Percentiles rank a stretch among this genome's conserved stretches.
Evolutionary conservation across 2,113 vertebrate genomes (phyloP).

Genomic region (Falcunculus frontatus): DNA sequence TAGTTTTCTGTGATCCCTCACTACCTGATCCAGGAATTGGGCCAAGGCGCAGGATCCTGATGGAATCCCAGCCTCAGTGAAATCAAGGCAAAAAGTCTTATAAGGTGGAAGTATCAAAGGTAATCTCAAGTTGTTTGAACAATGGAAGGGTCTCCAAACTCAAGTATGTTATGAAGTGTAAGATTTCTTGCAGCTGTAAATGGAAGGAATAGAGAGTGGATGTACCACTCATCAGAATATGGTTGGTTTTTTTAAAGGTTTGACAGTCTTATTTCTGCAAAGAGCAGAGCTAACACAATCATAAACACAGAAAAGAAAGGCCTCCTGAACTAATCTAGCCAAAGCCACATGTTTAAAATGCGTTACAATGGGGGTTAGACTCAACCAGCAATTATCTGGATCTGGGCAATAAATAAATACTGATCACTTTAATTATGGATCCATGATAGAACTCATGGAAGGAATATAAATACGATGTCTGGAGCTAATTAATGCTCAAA

Average conservation of each 20-base stretch:
- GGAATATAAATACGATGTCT: background rate
- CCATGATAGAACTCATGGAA: background rate
- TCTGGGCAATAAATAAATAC: background rate
- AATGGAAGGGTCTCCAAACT: background rate
- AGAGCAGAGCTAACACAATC: background rate
- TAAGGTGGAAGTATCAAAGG: background rate
- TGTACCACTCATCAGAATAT: background rate
- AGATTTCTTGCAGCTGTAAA: background rate
- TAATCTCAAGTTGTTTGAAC: background rate
- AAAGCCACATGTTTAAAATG: background rate
- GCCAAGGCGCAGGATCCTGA: background rate
- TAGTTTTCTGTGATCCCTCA: background rate
- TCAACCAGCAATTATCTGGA: background rate
- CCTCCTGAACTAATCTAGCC: background rate
- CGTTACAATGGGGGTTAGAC: background rate
- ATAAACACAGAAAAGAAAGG: background rate
- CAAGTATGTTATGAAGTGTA: background rate
- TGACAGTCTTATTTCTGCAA: background rate
- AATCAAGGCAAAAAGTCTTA: background rate
- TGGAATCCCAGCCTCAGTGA: background rate
- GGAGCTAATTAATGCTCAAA: background rate
- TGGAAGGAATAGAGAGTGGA: background rate
- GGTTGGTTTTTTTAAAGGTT: background rate
- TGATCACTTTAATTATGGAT: background rate
- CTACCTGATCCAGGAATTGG: background rate